Percentiles rank a stretch among this genome's conserved stretches.
Evolutionary conservation across 2,113 vertebrate species (phyloP).

Genomic region (Rhizomys pruinosus): DNA sequence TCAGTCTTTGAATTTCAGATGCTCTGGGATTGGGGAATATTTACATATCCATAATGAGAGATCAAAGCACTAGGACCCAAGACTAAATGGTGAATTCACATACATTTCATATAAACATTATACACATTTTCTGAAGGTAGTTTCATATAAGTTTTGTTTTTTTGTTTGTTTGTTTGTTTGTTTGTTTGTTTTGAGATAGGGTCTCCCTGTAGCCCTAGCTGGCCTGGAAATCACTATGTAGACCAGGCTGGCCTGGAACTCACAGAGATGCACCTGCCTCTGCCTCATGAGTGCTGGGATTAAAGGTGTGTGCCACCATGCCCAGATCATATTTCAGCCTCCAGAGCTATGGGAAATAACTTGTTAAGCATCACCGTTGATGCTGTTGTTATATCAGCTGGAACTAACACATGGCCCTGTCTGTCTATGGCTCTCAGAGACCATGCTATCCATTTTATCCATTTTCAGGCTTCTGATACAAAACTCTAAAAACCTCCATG

Average conservation of each 20-base stretch:
- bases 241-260: no score
- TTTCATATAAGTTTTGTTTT: constrained; percentile 8
- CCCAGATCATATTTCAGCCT: neutral
- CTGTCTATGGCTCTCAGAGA: neutral
- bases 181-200: no score
- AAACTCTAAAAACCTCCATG: neutral
- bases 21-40: neutral
- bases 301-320: no score
- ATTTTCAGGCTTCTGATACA: neutral
- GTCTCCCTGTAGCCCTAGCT: no score
- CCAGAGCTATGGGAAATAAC: neutral
- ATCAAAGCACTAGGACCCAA: neutral
- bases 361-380: neutral
- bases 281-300: no score
- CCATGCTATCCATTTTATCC: neutral
- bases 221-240: no score
- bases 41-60: neutral
- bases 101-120: neutral
- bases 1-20: neutral
- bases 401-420: no score
- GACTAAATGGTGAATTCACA: neutral
- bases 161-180: no score
- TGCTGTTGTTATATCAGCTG: neutral
- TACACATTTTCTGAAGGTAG: neutral
- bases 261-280: no score